Evolutionary conservation across 2,113 vertebrate species (phyloP), one percentile per base, ranked within the genome.

Genomic region (Vimba vimba): DNA sequence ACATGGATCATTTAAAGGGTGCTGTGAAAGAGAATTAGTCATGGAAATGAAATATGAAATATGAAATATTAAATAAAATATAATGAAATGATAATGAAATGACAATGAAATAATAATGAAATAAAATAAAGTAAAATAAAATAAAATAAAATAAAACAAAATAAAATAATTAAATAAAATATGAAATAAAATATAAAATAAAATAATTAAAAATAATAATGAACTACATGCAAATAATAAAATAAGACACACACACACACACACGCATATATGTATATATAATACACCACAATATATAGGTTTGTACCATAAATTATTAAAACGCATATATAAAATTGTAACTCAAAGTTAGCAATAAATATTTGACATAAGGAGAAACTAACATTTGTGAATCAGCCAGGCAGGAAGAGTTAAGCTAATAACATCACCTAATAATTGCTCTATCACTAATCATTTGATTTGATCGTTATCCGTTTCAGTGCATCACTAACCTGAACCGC

Each of bases 401-500:
- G 3, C 52, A 55, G 52, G 55, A 57, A 33, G 64, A 19, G 27
- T 19, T 19, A 68, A 17, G 64, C 27, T 33, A 68, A 68, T 19
- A 69, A 36, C 2, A 4, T 45, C 8, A 23, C 79, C 17, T 17
- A 43, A 64, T 45, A 33, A 39, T 74, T 55, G 5, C 8, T 13
- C 11, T 11, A 13, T 33, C 21, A 1, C 2, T 11, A 43, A 11
- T 73, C 4, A 73, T n/a, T 64, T 30, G 13, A 68, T 21, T 4
- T 4, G n/a, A 52, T 52, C 2, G 13, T 45, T 13, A 6, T n/a
- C 6, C 4, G 17, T 77, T 47, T 78, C 88, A 99, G 98, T 99
- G 98, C 85, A 97, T 99, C 79, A 96, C 94, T 92, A 96, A 91
- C 21, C 93, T 93, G 78, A 96, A 96, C 8, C 95, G 96, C 87